Evolutionary conservation across 2,888 invertebrate genomes (phyloP), one percentile per base, ranked within the genome.

Genomic region (Xestobium rufovillosum): DNA sequence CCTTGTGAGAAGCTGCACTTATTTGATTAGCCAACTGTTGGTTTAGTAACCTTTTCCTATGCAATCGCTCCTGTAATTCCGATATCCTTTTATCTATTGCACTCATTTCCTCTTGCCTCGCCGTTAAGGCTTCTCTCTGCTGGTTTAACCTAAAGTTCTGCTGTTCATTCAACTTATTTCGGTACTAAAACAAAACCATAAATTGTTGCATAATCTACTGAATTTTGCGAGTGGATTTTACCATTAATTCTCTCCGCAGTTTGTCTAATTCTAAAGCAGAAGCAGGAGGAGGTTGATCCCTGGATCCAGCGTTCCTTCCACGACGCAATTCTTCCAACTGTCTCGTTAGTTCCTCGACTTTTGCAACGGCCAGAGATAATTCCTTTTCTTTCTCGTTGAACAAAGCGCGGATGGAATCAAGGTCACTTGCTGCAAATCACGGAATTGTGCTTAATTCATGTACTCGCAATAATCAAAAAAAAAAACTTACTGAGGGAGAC

Each of bases 371-470:
- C 74, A 92, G 71, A 38, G 91, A 87, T 43, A 97, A 70, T 69
- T 96, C 95, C 67, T 94, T 94, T 65, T 96, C 96, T 63, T 96
- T 96, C 63, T 95, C 94, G 73, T 90, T 92, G 77, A 95, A 96
- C 42, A 95, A 75, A 47, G 91, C 88, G 57, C 92, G 82, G 65
- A 94, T 94, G 50, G 92, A 89, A 71, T 96, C 94, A 69, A 96
- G 75, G 72, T 96, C 96, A 61, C 90, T 88, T 56, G 88, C 91
- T 89, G 72, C 36, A 68, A 70, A 53, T n/a, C n/a, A n/a, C n/a
- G 65, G 61, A 46, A 38, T 39, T 37, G 32, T 12, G 30, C 31
- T 37, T 35, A 25, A 8, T 19, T 19, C 13, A 13, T 14, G 14
- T 30, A 33, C 29, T 33, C 14, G 31, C 14, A 4, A n/a, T n/a